Evolutionary conservation across 2,113 vertebrate genomes (phyloP).

Genomic region (Cynopterus brachyotis): DNA sequence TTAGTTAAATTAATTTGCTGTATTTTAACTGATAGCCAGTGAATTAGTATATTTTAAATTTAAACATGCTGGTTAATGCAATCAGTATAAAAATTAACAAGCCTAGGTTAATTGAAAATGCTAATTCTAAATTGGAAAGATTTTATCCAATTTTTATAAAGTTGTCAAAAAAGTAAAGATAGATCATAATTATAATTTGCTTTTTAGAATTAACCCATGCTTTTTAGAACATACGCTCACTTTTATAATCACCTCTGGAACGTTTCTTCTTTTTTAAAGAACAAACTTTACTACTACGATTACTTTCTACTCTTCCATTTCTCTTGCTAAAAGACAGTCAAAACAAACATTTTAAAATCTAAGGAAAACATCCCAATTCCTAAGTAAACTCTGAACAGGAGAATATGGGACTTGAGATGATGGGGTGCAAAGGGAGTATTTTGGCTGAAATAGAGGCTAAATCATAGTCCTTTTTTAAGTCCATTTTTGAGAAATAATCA

Average conservation of each 20-base stretch:
- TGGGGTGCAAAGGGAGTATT: background rate
- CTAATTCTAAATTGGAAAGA: background rate
- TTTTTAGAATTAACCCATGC: background rate
- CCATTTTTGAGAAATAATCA: background rate
- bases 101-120: background rate
- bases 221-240: background rate
- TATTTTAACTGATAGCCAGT: background rate
- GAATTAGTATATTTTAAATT: background rate
- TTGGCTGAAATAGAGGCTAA: background rate
- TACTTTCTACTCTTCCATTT: slow-evolving; percentile 27
- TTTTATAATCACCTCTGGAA: slow-evolving; percentile 26
- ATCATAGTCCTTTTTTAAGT: background rate
- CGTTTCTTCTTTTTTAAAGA: slow-evolving; percentile 32
- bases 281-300: background rate
- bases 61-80: slow-evolving; percentile 6
- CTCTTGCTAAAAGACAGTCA: slow-evolving; percentile 15
- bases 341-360: slow-evolving; percentile 50
- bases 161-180: background rate
- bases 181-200: background rate
- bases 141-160: background rate
- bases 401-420: background rate
- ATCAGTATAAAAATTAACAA: slow-evolving; percentile 44
- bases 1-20: background rate
- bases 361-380: slow-evolving; percentile 29
- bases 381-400: background rate